A percentile compares a stretch with the other conserved stretches of the same genome.
Evolutionary conservation across 2,113 vertebrate species (phyloP).

Genomic region (Pongo pygmaeus): DNA sequence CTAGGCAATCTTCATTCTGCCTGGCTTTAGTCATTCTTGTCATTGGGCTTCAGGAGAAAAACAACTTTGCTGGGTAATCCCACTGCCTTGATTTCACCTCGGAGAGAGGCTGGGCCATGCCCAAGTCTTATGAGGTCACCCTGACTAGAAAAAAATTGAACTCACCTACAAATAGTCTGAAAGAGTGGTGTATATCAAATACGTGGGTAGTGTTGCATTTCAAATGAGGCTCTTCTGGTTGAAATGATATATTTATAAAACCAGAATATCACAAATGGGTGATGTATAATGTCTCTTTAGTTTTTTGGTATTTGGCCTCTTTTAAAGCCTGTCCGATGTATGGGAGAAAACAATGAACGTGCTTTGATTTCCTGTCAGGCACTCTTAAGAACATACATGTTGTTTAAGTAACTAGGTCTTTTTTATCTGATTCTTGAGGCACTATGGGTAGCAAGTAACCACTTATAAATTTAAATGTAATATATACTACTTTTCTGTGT

Average conservation of each 20-base stretch:
- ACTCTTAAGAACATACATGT: neutral
- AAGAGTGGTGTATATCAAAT: neutral
- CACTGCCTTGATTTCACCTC: constrained; percentile 14
- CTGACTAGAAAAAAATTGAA: neutral
- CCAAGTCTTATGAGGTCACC: constrained; percentile 49
- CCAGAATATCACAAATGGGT: neutral
- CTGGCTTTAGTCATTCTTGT: neutral
- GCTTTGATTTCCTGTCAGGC: constrained; percentile 6
- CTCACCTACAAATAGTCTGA: neutral
- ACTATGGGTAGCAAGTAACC: neutral
- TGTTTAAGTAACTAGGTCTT: neutral
- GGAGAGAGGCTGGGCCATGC: constrained; percentile 13
- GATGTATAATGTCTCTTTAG: neutral
- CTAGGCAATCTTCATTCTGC: neutral
- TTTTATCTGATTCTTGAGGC: neutral
- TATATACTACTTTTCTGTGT: neutral
- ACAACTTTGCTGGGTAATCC: neutral
- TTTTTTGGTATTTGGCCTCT: constrained; percentile 20
- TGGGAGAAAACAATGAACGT: constrained; percentile 30
- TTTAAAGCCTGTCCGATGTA: neutral
- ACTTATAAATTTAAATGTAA: neutral
- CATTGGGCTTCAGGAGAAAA: neutral
- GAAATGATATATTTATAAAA: neutral
- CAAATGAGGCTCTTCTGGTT: neutral
- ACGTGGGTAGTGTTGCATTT: neutral